These are phyloP conservation scores for Heteractis magnifica DNA, from an alignment of 92 coral and sea anemone genomes.

Conservation along the genomic window DNA sequence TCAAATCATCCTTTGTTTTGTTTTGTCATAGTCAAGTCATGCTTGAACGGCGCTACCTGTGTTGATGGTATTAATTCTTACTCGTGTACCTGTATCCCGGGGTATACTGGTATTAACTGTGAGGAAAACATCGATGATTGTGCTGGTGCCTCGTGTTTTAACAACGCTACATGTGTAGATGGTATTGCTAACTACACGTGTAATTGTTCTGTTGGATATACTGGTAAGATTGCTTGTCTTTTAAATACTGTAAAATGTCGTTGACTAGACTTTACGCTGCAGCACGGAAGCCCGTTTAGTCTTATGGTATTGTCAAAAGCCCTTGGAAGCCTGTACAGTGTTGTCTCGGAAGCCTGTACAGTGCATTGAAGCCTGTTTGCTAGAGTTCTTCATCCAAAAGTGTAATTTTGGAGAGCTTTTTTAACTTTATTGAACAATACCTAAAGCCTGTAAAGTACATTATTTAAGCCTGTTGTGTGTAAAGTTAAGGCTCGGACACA, in stretches of 20 bases:
- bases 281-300: too few species aligned
- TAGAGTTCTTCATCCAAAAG: too few species aligned
- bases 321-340: too few species aligned
- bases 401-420: too few species aligned
- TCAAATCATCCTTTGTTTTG: background rate
- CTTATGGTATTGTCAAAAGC: too few species aligned
- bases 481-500: too few species aligned
- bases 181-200: constrained; percentile 68
- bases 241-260: background rate
- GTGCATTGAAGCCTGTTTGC: too few species aligned
- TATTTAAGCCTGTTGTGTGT: too few species aligned
- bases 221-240: constrained; percentile 30
- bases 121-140: constrained; percentile 82
- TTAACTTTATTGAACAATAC: too few species aligned
- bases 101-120: constrained; percentile 73
- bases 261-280: background rate
- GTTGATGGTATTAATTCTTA: constrained; percentile 64
- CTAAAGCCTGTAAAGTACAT: too few species aligned
- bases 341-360: too few species aligned
- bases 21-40: constrained; percentile 42
- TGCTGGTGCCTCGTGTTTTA: constrained; percentile 44
- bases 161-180: constrained; percentile 70
- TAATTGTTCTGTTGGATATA: constrained; percentile 58
- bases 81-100: constrained; percentile 64
- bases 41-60: constrained; percentile 65